Evolutionary conservation across 2,888 invertebrate species (phyloP), one percentile per base, ranked within the genome.

Genomic region (Acanthococcus lagerstroemiae): DNA sequence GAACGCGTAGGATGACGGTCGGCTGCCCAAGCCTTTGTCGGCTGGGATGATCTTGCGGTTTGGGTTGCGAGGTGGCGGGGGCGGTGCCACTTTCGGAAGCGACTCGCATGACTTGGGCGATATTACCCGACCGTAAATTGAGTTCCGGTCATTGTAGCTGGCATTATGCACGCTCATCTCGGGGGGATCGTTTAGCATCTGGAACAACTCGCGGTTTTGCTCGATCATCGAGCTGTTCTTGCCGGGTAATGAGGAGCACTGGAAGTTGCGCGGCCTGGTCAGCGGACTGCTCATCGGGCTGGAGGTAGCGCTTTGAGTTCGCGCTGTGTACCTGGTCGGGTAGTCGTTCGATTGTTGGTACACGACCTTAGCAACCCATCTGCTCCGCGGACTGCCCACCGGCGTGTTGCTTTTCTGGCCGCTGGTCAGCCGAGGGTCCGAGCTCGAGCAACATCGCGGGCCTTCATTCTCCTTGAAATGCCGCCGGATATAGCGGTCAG

Each of bases 31-130:
- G 12, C 5, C 17, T 4, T 4, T 19, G n/a, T 24, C 21, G 3
- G 21, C n/a, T 6, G 58, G 24, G 7, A 52, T 76, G 17, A 82
- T 78, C 75, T 83, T 80, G 67, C 84, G 80, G 72, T 82, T 80
- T 70, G 85, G 87, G 76, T 87, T 88, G 71, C 87, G 88, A 0
- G 90, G 89, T 26, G 89, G 89, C 3, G 86, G 84, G 0, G 90
- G 89, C 4, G 89, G 88, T 44, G 82, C 69, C 9, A 63, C 48
- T 26, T 66, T 68, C 1, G 65, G 54, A 5, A 66, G 27, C 19
- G 66, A 7, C 55, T 37, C 57, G 6, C 6, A 45, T 24, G 27
- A 15, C 2, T 26, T 15, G 27, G 27, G 25, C 1, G 25, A 19
- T 24, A 7, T 19, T 9, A 24, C 15, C 5, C 24, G 21, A 6